Evolutionary conservation across 2,797 vertebrate species (phyloP).

Genomic region (Pagetopsis macropterus): DNA sequence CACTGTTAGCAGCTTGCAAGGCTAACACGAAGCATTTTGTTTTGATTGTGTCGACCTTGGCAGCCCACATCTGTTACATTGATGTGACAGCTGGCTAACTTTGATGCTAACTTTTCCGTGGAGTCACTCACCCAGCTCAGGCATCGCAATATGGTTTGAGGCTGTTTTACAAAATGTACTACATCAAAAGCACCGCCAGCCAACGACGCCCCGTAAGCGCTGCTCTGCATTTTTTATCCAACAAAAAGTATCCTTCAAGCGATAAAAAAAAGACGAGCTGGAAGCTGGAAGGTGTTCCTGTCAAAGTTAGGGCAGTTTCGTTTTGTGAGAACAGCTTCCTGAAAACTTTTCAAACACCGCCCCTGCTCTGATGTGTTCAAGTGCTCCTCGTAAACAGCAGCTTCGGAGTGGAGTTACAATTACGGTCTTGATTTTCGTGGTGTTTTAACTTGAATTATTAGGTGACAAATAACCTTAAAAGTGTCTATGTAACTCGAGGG

Average conservation of each 20-base stretch:
- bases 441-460: neutral
- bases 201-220: conserved; percentile 82
- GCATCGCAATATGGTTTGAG: conserved; percentile 78
- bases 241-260: neutral
- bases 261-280: neutral
- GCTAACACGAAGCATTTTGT: fast-evolving
- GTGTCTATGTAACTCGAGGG: neutral
- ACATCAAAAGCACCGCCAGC: conserved; percentile 82
- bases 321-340: conserved; percentile 55
- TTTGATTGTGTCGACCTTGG: neutral
- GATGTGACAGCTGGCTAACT: conserved; percentile 55
- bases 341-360: conserved; percentile 61
- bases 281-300: neutral
- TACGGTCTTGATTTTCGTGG: neutral
- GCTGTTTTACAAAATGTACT: conserved; percentile 70
- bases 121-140: conserved; percentile 83
- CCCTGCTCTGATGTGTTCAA: conserved; percentile 51
- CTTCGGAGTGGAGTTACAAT: fast-evolving
- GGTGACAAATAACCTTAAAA: neutral
- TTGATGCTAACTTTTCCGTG: conserved; percentile 17
- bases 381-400: neutral
- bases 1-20: neutral
- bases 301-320: conserved; percentile 44
- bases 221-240: conserved; percentile 72
- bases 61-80: conserved; percentile 59